Evolutionary conservation across 2,888 invertebrate species (phyloP).

Genomic region (Chrysina gloriosa): DNA sequence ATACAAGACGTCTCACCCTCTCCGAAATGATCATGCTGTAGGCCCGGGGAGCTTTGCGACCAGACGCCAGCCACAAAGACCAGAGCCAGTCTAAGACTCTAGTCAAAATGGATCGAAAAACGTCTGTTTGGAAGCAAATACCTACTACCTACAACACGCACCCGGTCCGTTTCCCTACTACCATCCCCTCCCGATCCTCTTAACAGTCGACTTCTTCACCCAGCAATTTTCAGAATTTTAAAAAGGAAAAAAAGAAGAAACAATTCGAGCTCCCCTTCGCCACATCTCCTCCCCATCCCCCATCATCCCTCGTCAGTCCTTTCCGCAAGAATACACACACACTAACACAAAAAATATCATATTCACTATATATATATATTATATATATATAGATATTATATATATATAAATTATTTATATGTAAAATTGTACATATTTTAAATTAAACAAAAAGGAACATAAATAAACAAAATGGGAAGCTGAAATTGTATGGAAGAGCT

Average conservation of each 20-base stretch:
- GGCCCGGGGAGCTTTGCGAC: constrained; percentile 50
- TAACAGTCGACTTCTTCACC: neutral
- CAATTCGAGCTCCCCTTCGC: neutral
- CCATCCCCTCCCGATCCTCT: neutral
- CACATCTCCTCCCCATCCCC: neutral
- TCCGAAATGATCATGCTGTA: constrained; percentile 70
- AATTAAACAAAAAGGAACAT: constrained; percentile 55
- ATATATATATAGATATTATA: constrained; percentile 55
- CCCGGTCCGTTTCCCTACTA: neutral
- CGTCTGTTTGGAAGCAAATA: constrained; percentile 20
- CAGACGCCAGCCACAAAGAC: constrained; percentile 54
- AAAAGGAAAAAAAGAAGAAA: neutral
- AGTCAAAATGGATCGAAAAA: constrained; percentile 52
- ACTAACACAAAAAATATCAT: constrained; percentile 45
- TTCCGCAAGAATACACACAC: neutral
- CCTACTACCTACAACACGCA: neutral
- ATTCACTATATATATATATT: constrained; percentile 54
- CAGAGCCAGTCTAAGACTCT: constrained; percentile 53
- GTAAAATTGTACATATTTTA: constrained; percentile 61
- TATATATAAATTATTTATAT: constrained; percentile 55
- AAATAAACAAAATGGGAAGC: constrained; percentile 46
- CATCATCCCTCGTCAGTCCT: neutral
- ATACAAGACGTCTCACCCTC: constrained; percentile 74
- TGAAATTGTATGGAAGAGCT: constrained; percentile 41
- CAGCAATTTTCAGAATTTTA: neutral